Evolutionary conservation across 1,140 invertebrate genomes (phyloP), one percentile per base, ranked within the genome.

Genomic region (Macrotrachela quadricornifera): DNA sequence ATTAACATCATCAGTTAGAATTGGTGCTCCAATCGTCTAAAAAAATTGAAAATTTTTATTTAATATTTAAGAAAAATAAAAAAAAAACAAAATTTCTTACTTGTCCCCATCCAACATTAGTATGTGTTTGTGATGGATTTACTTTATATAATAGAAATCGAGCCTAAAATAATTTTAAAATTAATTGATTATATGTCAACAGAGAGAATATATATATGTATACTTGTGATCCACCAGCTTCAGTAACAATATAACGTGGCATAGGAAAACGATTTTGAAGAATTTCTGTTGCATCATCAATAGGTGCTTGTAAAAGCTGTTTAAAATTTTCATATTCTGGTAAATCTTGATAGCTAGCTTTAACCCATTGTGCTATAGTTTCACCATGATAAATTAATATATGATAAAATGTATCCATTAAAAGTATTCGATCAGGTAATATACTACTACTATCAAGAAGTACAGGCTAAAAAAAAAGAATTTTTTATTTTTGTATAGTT

Each of bases 321-420:
- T 82, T 82, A 68, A 99, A 96, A 67, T 91, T 91, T 61, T 87
- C 87, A 67, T 97, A 96, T 65, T 96, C 88, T 6, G 87, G 81
- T 74, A 87, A 79, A 60, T 94, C 83, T 62, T 97, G 88, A 70
- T 95, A 99, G 50, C 85, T 82, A 10, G 83, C 75, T 42, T 83
- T 82, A 56, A 85, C 77, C 92, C 92, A 97, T 62, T 88, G 83
- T 17, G 85, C 87, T 66, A 99, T 95, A 14, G 87, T 95, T 82
- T 96, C 90, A 72, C 94, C 94, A 64, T 95, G 88, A 71, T 94
- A 99, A 62, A 99, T 97, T 17, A 99, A 78, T 63, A 99, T 91
- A 67, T 97, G 91, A 78, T 99, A 99, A 73, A 97, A 99, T 8
- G 92, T 97, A 66, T 99, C 94, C 88, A 99, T 94, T 14, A 99